These are phyloP conservation scores for Marmota flaviventris DNA, from an alignment of 2,113 vertebrate genomes.

Conservation along the genomic window DNA sequence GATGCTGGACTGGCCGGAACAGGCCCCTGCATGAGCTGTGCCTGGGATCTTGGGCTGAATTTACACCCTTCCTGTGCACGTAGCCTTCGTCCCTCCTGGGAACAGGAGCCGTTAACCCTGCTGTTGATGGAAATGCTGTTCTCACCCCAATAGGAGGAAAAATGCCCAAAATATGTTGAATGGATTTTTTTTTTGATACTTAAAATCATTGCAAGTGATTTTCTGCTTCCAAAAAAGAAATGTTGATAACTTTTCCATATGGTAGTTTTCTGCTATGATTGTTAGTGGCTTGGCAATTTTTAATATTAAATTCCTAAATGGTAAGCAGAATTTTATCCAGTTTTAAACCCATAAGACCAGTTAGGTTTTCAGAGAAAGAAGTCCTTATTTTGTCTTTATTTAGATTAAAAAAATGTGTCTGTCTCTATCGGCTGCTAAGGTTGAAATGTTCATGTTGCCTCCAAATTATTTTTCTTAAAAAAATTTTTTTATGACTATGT, in stretches of 20 bases:
- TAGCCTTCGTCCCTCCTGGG: neutral
- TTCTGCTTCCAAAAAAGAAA: constrained; percentile 79
- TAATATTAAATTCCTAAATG: constrained; percentile 83
- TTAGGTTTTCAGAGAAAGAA: constrained; percentile 77
- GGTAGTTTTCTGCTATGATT: constrained; percentile 76
- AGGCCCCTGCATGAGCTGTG: fast-evolving
- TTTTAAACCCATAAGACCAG: constrained; percentile 79
- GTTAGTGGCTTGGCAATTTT: constrained; percentile 84
- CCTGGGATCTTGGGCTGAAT: neutral
- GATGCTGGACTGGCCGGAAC: neutral
- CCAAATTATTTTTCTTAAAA: neutral
- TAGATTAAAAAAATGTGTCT: neutral
- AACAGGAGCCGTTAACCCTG: neutral
- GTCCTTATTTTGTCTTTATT: constrained; percentile 67
- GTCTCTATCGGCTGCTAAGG: neutral
- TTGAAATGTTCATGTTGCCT: neutral
- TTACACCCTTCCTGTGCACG: neutral
- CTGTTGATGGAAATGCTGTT: constrained; percentile 27
- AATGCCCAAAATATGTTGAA: constrained; percentile 69
- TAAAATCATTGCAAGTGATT: constrained; percentile 71
- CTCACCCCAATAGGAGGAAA: constrained; percentile 60
- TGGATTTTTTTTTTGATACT: constrained; percentile 56
- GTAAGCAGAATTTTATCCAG: constrained; percentile 83
- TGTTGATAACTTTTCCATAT: constrained; percentile 84
- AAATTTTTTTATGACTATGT: neutral